These are phyloP conservation scores for Diaprepes abbreviatus DNA, from an alignment of 2,888 invertebrate species.

Conservation along the genomic window DNA sequence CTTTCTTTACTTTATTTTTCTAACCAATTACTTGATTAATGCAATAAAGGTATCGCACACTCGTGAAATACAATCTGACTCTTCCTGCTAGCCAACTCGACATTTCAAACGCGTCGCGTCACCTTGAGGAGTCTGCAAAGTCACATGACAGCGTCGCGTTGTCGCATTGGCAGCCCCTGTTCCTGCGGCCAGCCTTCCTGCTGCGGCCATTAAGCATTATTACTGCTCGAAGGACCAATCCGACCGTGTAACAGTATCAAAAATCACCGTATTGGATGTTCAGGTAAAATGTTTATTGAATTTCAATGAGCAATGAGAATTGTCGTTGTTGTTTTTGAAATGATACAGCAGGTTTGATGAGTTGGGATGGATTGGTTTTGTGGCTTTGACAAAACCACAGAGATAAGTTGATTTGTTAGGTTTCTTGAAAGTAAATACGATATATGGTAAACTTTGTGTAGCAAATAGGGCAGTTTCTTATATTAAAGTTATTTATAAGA, in stretches of 20 bases:
- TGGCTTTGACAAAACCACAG: background rate
- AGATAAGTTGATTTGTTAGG: background rate
- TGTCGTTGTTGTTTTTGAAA: constrained; percentile 40
- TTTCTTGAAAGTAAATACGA: background rate
- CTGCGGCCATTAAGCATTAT: constrained; percentile 66
- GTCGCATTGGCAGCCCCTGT: constrained; percentile 58
- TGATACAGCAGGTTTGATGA: constrained; percentile 22
- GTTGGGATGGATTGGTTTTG: constrained; percentile 9
- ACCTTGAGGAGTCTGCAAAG: constrained; percentile 12
- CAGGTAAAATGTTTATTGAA: constrained; percentile 47
- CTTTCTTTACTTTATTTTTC: too few relatives aligned
- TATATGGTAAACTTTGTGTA: too few relatives aligned
- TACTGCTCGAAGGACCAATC: constrained; percentile 61
- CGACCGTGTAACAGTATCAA: constrained; percentile 48
- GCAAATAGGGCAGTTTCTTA: too few relatives aligned
- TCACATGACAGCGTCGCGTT: constrained; percentile 45
- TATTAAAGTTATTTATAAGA: too few relatives aligned
- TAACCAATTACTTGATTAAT: background rate
- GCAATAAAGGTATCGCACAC: background rate
- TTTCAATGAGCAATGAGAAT: constrained; percentile 38
- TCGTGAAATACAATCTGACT: background rate
- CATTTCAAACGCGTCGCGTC: constrained; percentile 22
- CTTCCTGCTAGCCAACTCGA: constrained; percentile 11
- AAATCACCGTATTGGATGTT: constrained; percentile 50
- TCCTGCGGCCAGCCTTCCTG: constrained; percentile 61